Evolutionary conservation across 2,113 vertebrate genomes (phyloP).

Genomic region (Heterotilapia buettikoferi): DNA sequence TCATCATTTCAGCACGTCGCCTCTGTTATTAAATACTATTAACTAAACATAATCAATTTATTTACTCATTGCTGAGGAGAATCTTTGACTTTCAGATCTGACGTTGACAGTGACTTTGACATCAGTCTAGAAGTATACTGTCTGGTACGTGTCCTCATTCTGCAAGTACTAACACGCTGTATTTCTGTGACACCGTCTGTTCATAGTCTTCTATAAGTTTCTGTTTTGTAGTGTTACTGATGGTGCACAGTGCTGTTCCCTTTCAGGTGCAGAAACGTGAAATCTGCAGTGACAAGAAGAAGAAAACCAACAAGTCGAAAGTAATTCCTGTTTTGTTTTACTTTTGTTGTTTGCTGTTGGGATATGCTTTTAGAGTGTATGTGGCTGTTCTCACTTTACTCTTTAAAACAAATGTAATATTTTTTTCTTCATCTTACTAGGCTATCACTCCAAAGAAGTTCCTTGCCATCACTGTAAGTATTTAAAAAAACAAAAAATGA

Average conservation of each 20-base stretch:
- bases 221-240: not conserved
- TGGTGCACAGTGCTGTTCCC: not conserved
- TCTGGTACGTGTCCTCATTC: slow-evolving; percentile 75
- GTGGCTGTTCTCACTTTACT: not conserved
- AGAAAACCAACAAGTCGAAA: slow-evolving; percentile 89
- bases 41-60: not conserved
- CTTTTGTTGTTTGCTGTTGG: not conserved
- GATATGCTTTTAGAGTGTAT: not conserved
- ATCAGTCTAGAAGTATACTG: slow-evolving; percentile 88
- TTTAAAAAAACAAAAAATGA: not conserved
- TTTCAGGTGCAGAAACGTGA: slow-evolving; percentile 86
- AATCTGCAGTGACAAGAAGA: slow-evolving; percentile 81
- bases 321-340: slow-evolving; percentile 47
- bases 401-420: not conserved
- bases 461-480: slow-evolving; percentile 86
- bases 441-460: slow-evolving; percentile 95
- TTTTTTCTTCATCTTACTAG: slow-evolving; percentile 54
- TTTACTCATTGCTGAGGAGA: not conserved
- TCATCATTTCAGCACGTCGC: not conserved
- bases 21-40: not conserved
- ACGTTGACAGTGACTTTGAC: slow-evolving; percentile 88
- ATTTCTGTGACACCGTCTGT: not conserved
- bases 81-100: slow-evolving; percentile 69
- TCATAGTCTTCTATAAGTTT: rapidly evolving
- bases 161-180: rapidly evolving